Evolutionary conservation across 2,888 invertebrate genomes (phyloP).

Genomic region (Belgica antarctica): DNA sequence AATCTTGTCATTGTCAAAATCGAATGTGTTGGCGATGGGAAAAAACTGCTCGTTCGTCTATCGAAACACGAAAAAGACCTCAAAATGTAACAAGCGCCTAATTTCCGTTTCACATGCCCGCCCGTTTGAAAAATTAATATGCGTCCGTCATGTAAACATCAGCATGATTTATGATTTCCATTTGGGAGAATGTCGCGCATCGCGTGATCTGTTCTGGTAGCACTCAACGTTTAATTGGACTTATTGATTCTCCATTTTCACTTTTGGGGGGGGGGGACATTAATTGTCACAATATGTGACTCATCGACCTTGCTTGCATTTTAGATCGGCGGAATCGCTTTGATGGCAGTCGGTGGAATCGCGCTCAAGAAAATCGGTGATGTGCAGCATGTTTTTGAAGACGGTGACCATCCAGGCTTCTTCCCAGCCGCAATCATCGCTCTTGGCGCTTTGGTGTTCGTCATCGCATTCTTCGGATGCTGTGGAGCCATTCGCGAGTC

Average conservation of each 20-base stretch:
- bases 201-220: slow-evolving; percentile 20
- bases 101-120: slow-evolving; percentile 13
- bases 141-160: not conserved
- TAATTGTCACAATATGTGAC: not conserved
- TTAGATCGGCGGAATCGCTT: slow-evolving; percentile 39
- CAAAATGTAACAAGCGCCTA: not conserved
- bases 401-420: slow-evolving; percentile 27
- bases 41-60: too few species aligned
- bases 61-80: too few species aligned
- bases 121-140: not conserved
- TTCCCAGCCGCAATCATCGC: slow-evolving; percentile 35
- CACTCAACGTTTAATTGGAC: not conserved
- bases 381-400: slow-evolving; percentile 26
- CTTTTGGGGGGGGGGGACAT: too few species aligned
- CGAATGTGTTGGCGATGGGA: too few species aligned
- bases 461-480: slow-evolving; percentile 35
- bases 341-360: slow-evolving; percentile 38
- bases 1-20: not conserved
- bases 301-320: not conserved
- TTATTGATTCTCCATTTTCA: slow-evolving; percentile 8
- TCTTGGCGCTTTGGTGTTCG: slow-evolving; percentile 27
- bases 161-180: not conserved
- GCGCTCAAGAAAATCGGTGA: slow-evolving; percentile 36
- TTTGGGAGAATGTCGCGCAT: not conserved
- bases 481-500: slow-evolving; percentile 36